Percentiles rank a stretch among this genome's conserved stretches.
These are phyloP conservation scores for Nycticorax nycticorax DNA, from an alignment of 2,113 vertebrate genomes.

Conservation along the genomic window DNA sequence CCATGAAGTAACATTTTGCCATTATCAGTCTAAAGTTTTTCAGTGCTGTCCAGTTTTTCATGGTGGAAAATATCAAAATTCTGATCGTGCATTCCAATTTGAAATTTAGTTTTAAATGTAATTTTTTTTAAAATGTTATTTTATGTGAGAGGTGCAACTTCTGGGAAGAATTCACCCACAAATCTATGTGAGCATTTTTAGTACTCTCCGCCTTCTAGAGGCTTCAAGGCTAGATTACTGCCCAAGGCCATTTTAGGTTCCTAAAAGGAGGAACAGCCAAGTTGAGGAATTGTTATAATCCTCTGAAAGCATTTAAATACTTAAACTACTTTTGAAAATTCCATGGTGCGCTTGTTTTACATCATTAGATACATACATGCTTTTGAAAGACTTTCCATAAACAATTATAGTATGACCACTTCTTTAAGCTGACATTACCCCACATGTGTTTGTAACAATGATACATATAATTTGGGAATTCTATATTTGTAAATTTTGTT, in stretches of 20 bases:
- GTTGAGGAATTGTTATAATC: neutral
- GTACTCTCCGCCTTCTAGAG: neutral
- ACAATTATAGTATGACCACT: neutral
- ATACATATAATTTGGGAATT: neutral
- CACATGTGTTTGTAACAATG: neutral
- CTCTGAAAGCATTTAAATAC: neutral
- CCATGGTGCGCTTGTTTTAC: neutral
- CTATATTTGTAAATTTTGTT: neutral
- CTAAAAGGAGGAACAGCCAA: neutral
- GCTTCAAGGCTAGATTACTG: neutral
- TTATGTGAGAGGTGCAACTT: neutral
- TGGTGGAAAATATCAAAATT: neutral
- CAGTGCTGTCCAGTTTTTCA: neutral
- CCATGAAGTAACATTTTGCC: neutral
- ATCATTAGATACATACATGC: neutral
- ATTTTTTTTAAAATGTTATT: no score
- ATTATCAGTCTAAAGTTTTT: neutral
- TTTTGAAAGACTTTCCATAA: neutral
- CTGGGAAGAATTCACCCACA: neutral
- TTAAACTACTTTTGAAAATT: neutral
- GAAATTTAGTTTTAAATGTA: neutral
- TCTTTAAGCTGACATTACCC: neutral
- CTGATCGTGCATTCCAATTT: neutral
- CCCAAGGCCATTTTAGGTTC: neutral
- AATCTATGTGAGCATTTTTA: neutral